A percentile compares a stretch with the other conserved stretches of the same genome.
phyloP scores from a whole-genome alignment of 2,113 vertebrate genomes.

The Strigops habroptila region DNA sequence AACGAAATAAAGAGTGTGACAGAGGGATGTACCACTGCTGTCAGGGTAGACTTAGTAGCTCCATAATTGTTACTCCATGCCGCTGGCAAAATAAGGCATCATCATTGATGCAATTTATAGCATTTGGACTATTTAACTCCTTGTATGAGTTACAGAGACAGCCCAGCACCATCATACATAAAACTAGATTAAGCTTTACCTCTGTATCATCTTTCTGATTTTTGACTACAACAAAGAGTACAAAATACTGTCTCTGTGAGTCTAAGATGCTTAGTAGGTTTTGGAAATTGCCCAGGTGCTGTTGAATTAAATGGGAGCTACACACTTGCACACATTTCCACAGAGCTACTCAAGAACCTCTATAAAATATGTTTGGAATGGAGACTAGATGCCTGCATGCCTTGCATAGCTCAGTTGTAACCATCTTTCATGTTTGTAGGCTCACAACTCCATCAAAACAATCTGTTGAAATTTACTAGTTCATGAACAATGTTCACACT shows the following conservation, averaged over 20 bases:
- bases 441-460: not conserved
- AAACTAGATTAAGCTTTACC: not conserved
- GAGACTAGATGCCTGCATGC: not conserved
- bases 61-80: not conserved
- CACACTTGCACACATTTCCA: not conserved
- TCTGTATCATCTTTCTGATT: not conserved
- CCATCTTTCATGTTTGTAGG: not conserved
- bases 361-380: not conserved
- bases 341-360: not conserved
- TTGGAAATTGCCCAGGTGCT: not conserved
- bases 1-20: not conserved
- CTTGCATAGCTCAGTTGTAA: not conserved
- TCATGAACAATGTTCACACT: not conserved
- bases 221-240: not conserved
- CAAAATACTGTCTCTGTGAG: not conserved
- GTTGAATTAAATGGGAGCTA: not conserved
- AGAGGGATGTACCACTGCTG: not conserved
- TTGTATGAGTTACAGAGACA: not conserved
- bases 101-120: not conserved
- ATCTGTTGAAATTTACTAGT: not conserved
- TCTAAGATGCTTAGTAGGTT: not conserved
- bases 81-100: not conserved
- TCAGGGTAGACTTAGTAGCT: not conserved
- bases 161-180: accelerated
- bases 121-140: not conserved